Conservation (phyloP, 2,113 vertebrate genomes). For the Ranitomeya imitator region DNA sequence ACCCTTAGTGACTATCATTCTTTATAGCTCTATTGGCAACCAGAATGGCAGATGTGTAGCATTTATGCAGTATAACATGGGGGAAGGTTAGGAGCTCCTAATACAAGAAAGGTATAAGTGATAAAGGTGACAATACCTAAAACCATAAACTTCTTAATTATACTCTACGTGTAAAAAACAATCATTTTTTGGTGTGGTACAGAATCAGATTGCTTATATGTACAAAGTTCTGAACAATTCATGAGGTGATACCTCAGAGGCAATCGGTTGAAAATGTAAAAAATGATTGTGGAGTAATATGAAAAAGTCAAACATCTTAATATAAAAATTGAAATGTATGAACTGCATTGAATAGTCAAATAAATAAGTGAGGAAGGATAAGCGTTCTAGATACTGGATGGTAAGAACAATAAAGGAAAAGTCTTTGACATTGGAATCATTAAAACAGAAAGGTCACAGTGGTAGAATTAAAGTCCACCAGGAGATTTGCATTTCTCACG, state of each 20-base stretch:
- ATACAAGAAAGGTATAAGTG: neutral
- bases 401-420: no score
- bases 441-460: no score
- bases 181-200: no score
- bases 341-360: no score
- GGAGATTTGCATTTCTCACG: no score
- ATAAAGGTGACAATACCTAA: neutral
- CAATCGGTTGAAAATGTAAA: neutral
- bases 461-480: no score
- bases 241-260: neutral
- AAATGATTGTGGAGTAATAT: neutral
- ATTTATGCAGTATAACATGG: neutral
- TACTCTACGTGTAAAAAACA: no score
- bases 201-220: neutral
- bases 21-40: neutral
- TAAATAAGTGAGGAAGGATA: no score
- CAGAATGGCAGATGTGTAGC: neutral
- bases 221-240: neutral
- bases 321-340: no score
- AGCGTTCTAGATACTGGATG: no score
- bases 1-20: neutral
- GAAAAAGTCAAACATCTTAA: no score
- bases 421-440: no score
- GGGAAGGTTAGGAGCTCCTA: neutral
- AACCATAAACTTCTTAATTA: neutral